phyloP scores from a whole-genome alignment of 2,888 invertebrate species.

The Acanthopleura granulata region DNA sequence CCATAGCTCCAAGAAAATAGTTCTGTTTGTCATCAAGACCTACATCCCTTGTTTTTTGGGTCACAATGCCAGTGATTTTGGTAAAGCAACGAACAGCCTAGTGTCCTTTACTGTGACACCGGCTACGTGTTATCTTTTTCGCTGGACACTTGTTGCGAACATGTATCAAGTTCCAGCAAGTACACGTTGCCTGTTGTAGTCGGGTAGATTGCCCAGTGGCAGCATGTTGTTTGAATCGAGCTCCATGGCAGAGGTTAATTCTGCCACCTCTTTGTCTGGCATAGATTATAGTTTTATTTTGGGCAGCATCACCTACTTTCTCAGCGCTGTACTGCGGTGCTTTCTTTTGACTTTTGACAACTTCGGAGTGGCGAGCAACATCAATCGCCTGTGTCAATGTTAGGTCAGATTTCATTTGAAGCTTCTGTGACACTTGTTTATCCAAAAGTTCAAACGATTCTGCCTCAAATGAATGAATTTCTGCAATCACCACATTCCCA shows the following conservation, averaged over 20 bases:
- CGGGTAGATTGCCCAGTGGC: too few species aligned
- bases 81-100: neutral
- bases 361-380: neutral
- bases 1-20: constrained; percentile 22
- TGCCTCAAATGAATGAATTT: neutral
- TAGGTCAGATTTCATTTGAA: constrained; percentile 1
- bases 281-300: too few species aligned
- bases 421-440: constrained; percentile 1
- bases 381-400: neutral
- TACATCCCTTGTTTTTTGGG: neutral
- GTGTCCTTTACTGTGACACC: neutral
- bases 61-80: neutral
- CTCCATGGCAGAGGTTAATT: too few species aligned
- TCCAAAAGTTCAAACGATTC: neutral
- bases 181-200: too few species aligned
- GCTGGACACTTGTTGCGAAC: too few species aligned
- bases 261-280: too few species aligned
- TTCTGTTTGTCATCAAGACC: neutral
- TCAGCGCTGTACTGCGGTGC: too few species aligned
- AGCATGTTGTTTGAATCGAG: too few species aligned
- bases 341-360: constrained; percentile 1
- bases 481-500: constrained; percentile 9
- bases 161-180: too few species aligned
- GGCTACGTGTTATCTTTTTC: too few species aligned
- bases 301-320: too few species aligned